Conservation (phyloP, 2,797 vertebrate genomes). For the Helicolenus hilgendorfi region DNA sequence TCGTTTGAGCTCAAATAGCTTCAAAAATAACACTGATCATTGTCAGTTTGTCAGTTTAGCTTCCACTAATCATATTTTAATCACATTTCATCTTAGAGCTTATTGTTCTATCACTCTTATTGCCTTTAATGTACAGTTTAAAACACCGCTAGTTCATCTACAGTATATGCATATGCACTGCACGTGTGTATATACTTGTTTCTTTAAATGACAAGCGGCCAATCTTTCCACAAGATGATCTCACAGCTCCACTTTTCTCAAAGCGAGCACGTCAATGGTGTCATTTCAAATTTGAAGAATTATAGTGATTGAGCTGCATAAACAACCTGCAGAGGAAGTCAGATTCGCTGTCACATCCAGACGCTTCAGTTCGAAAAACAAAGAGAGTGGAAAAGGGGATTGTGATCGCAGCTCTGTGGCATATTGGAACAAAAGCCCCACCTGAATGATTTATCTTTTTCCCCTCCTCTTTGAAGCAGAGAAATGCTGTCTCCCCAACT, state of each 20-base stretch:
- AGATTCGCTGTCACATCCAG: slow-evolving; percentile 90
- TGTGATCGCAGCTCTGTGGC: slow-evolving; percentile 88
- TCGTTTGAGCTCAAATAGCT: slow-evolving; percentile 77
- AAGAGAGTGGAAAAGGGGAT: slow-evolving; percentile 87
- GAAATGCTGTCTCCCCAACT: slow-evolving; percentile 75
- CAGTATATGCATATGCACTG: slow-evolving; percentile 3
- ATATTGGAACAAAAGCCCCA: slow-evolving; percentile 90
- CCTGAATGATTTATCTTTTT: slow-evolving; percentile 91
- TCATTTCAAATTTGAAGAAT: slow-evolving; percentile 90
- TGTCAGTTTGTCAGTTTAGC: slow-evolving; percentile 81
- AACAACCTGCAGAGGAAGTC: slow-evolving; percentile 89
- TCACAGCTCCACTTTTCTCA: slow-evolving; percentile 85
- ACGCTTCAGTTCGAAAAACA: slow-evolving; percentile 88
- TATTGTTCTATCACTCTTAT: slow-evolving; percentile 53
- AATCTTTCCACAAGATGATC: slow-evolving; percentile 73
- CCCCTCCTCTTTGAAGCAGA: slow-evolving; percentile 82
- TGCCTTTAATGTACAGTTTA: slow-evolving; percentile 36
- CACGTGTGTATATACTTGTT: slow-evolving; percentile 20
- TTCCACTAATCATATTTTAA: slow-evolving; percentile 75
- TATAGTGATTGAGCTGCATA: slow-evolving; percentile 91
- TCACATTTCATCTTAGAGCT: slow-evolving; percentile 65
- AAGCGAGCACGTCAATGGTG: slow-evolving; percentile 83
- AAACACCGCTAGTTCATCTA: slow-evolving; percentile 22
- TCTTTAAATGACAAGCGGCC: slow-evolving; percentile 78
- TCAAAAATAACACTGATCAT: slow-evolving; percentile 78